Base-by-base conservation (phyloP, 1,140 invertebrate species). In the Pinna nobilis region DNA sequence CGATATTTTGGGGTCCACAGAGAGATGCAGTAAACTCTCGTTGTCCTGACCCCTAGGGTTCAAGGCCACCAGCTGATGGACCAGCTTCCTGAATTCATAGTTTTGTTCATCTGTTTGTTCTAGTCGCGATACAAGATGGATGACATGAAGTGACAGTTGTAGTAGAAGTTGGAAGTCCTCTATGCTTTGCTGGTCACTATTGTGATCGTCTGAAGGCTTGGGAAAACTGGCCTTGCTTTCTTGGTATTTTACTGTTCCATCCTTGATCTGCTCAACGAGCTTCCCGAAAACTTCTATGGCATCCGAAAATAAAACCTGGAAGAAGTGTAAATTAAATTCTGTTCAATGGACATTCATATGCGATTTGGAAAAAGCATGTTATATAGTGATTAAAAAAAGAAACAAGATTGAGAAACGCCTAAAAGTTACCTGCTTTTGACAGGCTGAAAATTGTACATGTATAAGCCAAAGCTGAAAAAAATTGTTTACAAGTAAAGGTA, bases 11-110 rank as follows among this genome's bases (percentile, higher is more conserved):
- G 74, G 69, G 77, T 74, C 74, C 11, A 74, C 94, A 47, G 94
- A 94, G 70, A 97, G 91, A 90, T 97, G 96, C 57, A 97, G 88
- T 18, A 94, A 91, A n/a, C 93, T 94, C 88, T 97, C 95, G 3
- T 93, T 94, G 70, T 93, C 91, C 20, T 91, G 51, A 90, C 93
- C 90, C 35, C 90, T 89, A n/a, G 94, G 93, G 82, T 94, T 93
- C 79, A 95, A 90, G 87, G 93, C 93, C 30, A 97, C 92, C 47
- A 97, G 90, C 70, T 93, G 88, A 81, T 91, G 91, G 47, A 91
- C 89, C 55, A 87, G 80, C 78, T 89, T 84, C 69, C 82, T 83
- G 92, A 95, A 60, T 28, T 49, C 20, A 37, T 75, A 84, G 51
- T 75, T 83, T 74, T 90, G 79, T 30, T 86, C 81, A 7, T 80